Evolutionary conservation across 2,888 invertebrate species (phyloP), one percentile per base, ranked within the genome.

Genomic region (Ommatoiulus sabulosus): DNA sequence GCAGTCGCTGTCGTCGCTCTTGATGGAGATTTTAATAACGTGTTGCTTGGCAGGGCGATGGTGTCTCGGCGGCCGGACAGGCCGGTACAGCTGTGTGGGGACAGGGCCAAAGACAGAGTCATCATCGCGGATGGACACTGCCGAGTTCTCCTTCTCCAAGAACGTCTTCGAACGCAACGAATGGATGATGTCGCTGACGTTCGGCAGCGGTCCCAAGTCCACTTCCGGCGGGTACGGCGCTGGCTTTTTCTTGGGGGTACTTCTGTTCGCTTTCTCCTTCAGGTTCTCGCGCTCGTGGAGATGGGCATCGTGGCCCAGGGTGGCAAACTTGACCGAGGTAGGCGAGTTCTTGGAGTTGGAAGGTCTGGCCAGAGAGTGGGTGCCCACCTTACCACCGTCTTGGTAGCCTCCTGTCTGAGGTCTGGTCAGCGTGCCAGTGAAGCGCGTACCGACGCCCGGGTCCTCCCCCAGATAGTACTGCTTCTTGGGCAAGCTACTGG

Each of bases 401-500:
- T 20, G 63, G 17, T 20, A 4, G n/a, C 80, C 63, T 8, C 88
- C 20, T 72, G 44, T 15, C 20, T 35, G 44, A 46, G 10, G 10
- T 24, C 43, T 12, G 15, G 5, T 44, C 8, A 80, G 43, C 87
- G 72, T 89, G 15, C 89, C 89, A 3, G 87, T 87, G 46, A 87
- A 89, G 17, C 89, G 89, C 15, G 44, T 10, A 17, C 89, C 89
- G 24, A 87, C 48, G 6, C 87, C 89, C 0, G 89, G 87, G 24
- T 89, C 89, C 87, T 89, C 89, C 20, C 89, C 89, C 1, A 89
- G 86, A 46, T 86, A 89, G 87, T 89, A 89, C 44, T 89, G 89
- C 72, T 87, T 87, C 87, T 89, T 89, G 35, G 80, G 89, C 24
- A 86, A 43, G n/a, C 35, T 72, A n/a, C 72, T 80, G 12, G 63